Base-by-base conservation (phyloP, 2,113 vertebrate species). In the Leptobrachium leishanense region DNA sequence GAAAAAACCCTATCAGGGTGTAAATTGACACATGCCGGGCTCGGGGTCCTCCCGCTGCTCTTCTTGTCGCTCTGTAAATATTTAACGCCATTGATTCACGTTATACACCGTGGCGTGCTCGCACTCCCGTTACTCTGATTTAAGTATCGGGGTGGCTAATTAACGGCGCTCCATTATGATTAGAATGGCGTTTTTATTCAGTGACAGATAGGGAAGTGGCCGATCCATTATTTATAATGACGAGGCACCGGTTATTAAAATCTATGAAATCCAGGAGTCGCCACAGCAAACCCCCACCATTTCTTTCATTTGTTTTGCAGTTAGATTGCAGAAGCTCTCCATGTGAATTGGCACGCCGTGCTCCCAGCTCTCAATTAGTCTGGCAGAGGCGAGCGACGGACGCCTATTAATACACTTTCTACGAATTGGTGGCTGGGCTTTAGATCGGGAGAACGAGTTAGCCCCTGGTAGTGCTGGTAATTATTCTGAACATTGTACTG, bases 231-330 rank as follows among this genome's bases (percentile, higher is more conserved):
- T 80, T 74, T 68, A 80, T 68, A 74, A 80, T 80, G 78, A 74
- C 74, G 74, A 74, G 57, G 54, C 63, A 68, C 53, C 73, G 67
- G 64, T 80, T 80, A 80, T 80, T 80, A 80, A 80, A 80, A 80
- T 68, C 78, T 66, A 68, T 69, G 70, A 68, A 77, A 82, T 74
- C 69, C 63, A 39, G 4, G 7, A 78, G 73, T 77, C 75, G 70
- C 70, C 42, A 40, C 43, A 69, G 70, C 42, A 68, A 77, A 77
- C 81, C 75, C 81, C 75, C 65, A 66, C 54, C 69, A 82, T 69
- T 77, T 82, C 75, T 77, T 68, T 68, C 64, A 68, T 82, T 82
- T 74, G 75, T 82, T 82, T 82, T 73, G 68, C 76, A 77, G 62
- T 77, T 82, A 73, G 74, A 79, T 79, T 70, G 57, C 66, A 62